Evolutionary conservation across 2,888 invertebrate species (phyloP).

Genomic region (Acrobasis consociella): DNA sequence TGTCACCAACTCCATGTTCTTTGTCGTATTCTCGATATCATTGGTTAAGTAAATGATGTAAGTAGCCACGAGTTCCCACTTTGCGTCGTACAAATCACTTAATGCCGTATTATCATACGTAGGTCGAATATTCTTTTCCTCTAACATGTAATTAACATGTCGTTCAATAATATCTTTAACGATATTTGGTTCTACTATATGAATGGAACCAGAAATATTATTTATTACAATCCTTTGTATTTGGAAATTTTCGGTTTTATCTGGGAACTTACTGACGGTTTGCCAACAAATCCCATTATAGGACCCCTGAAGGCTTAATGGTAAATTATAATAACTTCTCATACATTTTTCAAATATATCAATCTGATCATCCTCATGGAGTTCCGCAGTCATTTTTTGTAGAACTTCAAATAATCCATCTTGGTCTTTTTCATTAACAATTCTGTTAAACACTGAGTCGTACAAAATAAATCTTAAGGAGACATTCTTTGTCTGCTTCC

Average conservation of each 20-base stretch:
- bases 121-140: constrained; percentile 30
- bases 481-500: constrained; percentile 50
- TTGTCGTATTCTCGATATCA: constrained; percentile 30
- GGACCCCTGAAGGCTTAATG: constrained; percentile 38
- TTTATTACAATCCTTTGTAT: constrained; percentile 38
- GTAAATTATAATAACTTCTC: constrained; percentile 35
- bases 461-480: constrained; percentile 47
- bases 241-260: constrained; percentile 38
- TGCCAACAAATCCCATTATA: constrained; percentile 46
- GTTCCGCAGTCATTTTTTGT: constrained; percentile 37
- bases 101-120: constrained; percentile 24
- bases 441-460: constrained; percentile 39
- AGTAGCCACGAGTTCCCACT: constrained; percentile 43
- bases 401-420: constrained; percentile 41
- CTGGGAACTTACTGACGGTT: constrained; percentile 43
- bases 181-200: constrained; percentile 40
- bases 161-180: constrained; percentile 42
- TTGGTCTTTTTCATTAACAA: constrained; percentile 33
- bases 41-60: constrained; percentile 35
- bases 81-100: constrained; percentile 34
- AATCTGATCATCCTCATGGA: constrained; percentile 46
- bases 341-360: constrained; percentile 37
- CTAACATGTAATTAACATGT: constrained; percentile 41
- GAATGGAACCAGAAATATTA: constrained; percentile 37
- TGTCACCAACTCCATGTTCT: constrained; percentile 33